A percentile compares a stretch with the other conserved stretches of the same genome.
These are phyloP conservation scores for Hemicordylus capensis DNA, from an alignment of 2,113 vertebrate genomes.

Conservation along the genomic window DNA sequence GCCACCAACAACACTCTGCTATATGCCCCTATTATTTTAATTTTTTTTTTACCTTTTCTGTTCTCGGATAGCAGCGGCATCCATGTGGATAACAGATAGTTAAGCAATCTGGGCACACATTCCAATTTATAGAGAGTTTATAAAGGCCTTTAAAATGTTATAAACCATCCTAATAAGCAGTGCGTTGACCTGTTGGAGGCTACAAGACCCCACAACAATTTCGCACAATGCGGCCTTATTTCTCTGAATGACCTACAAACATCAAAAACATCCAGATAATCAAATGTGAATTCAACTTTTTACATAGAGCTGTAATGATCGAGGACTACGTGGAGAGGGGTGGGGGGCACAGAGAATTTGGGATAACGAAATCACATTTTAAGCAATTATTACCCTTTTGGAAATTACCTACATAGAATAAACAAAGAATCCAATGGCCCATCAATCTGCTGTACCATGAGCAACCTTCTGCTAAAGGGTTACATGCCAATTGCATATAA, in stretches of 20 bases:
- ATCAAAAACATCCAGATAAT: slow-evolving; percentile 20
- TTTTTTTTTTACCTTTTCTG: background rate
- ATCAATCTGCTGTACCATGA: background rate
- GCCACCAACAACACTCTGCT: slow-evolving; percentile 37
- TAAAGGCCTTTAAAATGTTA: slow-evolving; percentile 23
- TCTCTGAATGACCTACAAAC: slow-evolving; percentile 12
- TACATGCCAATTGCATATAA: background rate
- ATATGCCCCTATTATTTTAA: slow-evolving; percentile 8
- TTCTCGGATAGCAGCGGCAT: background rate
- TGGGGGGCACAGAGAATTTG: background rate
- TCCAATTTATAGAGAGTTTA: slow-evolving; percentile 9
- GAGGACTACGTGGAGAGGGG: background rate
- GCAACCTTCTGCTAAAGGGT: background rate
- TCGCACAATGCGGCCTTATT: background rate
- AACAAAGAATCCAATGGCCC: background rate
- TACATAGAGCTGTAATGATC: slow-evolving; percentile 5
- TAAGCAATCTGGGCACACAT: slow-evolving; percentile 8
- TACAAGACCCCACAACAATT: slow-evolving; percentile 29
- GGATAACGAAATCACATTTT: background rate
- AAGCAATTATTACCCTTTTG: background rate
- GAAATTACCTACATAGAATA: background rate
- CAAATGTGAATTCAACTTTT: slow-evolving; percentile 4
- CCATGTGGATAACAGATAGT: slow-evolving; percentile 8
- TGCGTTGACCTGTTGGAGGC: slow-evolving; percentile 13
- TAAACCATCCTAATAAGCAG: slow-evolving; percentile 16